Evolutionary conservation across 1,140 invertebrate species (phyloP).

Genomic region (Helicoverpa zea): DNA sequence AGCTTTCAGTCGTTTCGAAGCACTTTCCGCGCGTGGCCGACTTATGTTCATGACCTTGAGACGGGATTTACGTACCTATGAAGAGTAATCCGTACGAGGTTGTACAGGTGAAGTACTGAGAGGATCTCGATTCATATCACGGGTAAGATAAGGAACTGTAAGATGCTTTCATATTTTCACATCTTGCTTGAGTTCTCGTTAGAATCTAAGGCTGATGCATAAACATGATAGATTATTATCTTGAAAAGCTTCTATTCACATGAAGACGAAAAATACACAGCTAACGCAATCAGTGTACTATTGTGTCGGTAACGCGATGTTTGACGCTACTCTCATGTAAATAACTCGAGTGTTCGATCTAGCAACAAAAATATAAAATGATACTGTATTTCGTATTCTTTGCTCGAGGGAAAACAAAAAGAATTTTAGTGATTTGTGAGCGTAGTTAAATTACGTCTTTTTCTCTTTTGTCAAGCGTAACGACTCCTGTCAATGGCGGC

Average conservation of each 20-base stretch:
- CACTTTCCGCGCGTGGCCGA: slow-evolving; percentile 20
- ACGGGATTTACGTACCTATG: slow-evolving; percentile 22
- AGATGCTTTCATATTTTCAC: not conserved
- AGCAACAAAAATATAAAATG: slow-evolving; percentile 6
- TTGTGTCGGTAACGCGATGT: slow-evolving; percentile 6
- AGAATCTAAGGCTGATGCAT: slow-evolving; percentile 3
- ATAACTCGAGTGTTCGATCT: slow-evolving; percentile 17
- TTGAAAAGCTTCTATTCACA: not conserved
- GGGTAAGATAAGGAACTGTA: not conserved
- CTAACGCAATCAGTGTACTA: slow-evolving; percentile 27
- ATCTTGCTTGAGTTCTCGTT: not conserved
- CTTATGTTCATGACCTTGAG: slow-evolving; percentile 16
- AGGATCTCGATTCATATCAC: not conserved
- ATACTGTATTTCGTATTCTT: slow-evolving; percentile 19
- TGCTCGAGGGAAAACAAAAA: slow-evolving; percentile 27
- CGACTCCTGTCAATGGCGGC: slow-evolving; percentile 45
- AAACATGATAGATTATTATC: slow-evolving; percentile 15
- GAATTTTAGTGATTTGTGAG: slow-evolving; percentile 46
- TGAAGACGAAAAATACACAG: slow-evolving; percentile 10
- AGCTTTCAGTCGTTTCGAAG: not conserved
- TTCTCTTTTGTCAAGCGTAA: slow-evolving; percentile 47
- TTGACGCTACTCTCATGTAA: slow-evolving; percentile 18
- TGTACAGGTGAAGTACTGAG: not conserved
- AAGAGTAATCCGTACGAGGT: not conserved
- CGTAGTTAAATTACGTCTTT: slow-evolving; percentile 46